phyloP scores from a whole-genome alignment of 2,888 invertebrate genomes.

The Stenolophus ochropezus region DNA sequence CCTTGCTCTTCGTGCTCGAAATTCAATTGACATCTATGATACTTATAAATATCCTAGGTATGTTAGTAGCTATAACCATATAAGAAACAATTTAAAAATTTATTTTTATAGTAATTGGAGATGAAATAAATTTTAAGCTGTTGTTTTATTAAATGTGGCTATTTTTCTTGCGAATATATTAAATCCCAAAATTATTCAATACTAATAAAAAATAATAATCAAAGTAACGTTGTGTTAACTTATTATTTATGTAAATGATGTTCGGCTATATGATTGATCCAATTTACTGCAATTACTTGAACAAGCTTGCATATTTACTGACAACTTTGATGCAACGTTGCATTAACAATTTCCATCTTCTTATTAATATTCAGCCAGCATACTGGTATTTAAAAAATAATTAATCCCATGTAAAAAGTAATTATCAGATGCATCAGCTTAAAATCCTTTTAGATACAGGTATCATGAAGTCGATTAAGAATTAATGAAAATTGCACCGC shows the following conservation, averaged over 20 bases:
- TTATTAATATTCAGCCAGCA: neutral
- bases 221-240: neutral
- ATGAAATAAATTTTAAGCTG: too few species aligned
- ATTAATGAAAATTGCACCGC: slow-evolving; percentile 18
- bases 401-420: neutral
- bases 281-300: neutral
- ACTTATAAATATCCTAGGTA: too few species aligned
- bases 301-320: neutral
- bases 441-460: neutral
- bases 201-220: too few species aligned
- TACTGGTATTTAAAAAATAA: slow-evolving; percentile 4
- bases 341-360: neutral
- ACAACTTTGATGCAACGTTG: neutral
- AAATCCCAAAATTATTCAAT: too few species aligned
- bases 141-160: too few species aligned
- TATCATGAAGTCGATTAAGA: slow-evolving; percentile 19
- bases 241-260: neutral
- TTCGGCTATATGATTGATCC: neutral
- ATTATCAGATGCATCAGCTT: slow-evolving; percentile 2
- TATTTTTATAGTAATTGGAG: too few species aligned
- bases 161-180: too few species aligned
- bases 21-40: too few species aligned
- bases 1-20: too few species aligned
- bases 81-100: too few species aligned
- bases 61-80: too few species aligned